Percentiles rank a stretch among this genome's conserved stretches.
phyloP scores from a whole-genome alignment of 2,113 vertebrate genomes.

The Ginglymostoma cirratum region DNA sequence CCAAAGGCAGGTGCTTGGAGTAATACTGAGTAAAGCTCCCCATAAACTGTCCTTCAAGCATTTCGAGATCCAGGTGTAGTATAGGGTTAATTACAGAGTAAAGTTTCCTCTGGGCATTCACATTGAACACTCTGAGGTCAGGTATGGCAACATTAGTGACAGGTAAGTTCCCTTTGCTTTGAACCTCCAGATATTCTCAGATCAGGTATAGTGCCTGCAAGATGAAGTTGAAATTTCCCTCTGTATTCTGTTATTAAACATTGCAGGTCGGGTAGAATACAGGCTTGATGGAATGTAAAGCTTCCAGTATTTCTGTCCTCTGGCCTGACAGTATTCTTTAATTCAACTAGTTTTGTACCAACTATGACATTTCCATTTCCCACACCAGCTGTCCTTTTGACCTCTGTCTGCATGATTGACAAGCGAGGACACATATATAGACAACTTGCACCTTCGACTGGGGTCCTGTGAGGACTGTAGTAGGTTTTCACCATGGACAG shows the following conservation, averaged over 20 bases:
- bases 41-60: background rate
- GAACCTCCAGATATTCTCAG: background rate
- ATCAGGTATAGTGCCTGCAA: background rate
- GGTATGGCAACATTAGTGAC: no score
- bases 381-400: background rate
- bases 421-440: background rate
- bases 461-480: background rate
- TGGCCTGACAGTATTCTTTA: background rate
- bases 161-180: background rate
- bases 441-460: background rate
- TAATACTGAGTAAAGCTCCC: background rate
- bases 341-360: conserved; percentile 1
- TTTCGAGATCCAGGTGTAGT: background rate
- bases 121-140: background rate
- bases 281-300: background rate
- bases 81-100: background rate
- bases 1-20: background rate
- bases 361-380: conserved; percentile 12
- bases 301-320: no score
- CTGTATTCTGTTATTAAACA: background rate
- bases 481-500: background rate
- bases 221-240: background rate
- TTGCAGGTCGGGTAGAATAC: background rate
- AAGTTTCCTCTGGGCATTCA: background rate
- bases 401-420: conserved; percentile 5